These are phyloP conservation scores for Cyphomyrus plagiostoma DNA, from an alignment of 2,113 vertebrate species.

Conservation along the genomic window DNA sequence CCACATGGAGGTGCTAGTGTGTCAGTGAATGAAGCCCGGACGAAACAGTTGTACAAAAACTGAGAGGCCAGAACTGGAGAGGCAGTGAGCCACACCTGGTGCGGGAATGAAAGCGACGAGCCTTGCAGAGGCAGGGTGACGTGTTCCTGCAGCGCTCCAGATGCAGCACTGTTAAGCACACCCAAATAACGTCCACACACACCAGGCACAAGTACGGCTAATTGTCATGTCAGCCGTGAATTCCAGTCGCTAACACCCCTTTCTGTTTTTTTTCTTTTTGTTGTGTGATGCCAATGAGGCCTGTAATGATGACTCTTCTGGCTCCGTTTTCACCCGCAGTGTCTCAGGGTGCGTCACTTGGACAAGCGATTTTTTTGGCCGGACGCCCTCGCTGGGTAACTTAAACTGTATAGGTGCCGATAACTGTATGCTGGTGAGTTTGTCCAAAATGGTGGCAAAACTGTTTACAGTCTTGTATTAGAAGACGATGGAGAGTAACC, in stretches of 20 bases:
- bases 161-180: neutral
- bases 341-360: neutral
- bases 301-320: neutral
- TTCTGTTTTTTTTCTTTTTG: neutral
- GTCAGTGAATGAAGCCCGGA: neutral
- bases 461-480: neutral
- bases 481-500: neutral
- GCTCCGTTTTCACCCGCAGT: neutral
- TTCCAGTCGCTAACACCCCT: neutral
- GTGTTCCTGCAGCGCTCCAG: neutral
- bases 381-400: neutral
- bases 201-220: neutral
- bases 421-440: neutral
- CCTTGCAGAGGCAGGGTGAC: neutral
- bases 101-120: neutral
- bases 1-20: neutral
- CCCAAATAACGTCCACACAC: neutral
- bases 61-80: neutral
- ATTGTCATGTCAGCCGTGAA: neutral
- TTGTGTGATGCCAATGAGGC: neutral
- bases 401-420: neutral
- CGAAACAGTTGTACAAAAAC: neutral
- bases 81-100: slow-evolving; percentile 6
- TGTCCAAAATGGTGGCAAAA: neutral
- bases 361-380: neutral